These are phyloP conservation scores for Arion vulgaris DNA, from an alignment of 1,140 invertebrate species.

Conservation along the genomic window DNA sequence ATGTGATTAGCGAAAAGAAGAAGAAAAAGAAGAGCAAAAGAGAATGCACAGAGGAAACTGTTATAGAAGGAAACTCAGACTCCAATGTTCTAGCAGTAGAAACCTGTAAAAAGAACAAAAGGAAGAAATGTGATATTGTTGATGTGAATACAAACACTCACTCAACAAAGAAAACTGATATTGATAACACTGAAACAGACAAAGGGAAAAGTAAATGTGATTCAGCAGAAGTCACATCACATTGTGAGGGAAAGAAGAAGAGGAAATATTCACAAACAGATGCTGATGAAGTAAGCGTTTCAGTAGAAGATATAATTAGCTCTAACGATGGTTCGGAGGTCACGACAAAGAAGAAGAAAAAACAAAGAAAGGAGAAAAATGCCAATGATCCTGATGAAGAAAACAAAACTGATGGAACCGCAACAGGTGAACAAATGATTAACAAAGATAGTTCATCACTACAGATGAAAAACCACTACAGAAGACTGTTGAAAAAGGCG, in stretches of 20 bases:
- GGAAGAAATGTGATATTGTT: neutral
- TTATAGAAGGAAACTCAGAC: neutral
- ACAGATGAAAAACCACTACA: neutral
- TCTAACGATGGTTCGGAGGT: neutral
- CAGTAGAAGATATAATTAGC: neutral
- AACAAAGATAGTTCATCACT: neutral
- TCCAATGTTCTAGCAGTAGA: no score
- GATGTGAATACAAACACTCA: neutral
- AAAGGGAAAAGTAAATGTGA: neutral
- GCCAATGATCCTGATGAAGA: neutral
- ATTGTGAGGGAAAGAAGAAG: neutral
- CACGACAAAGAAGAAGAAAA: slow-evolving; percentile 5
- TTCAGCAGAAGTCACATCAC: neutral
- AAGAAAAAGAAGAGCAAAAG: slow-evolving; percentile 1
- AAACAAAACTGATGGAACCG: neutral
- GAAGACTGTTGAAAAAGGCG: neutral
- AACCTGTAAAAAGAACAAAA: neutral
- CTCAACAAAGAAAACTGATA: neutral
- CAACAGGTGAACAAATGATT: neutral
- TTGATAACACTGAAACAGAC: neutral
- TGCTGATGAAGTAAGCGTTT: neutral
- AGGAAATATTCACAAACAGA: neutral
- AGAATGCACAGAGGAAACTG: neutral
- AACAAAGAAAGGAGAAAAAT: neutral
- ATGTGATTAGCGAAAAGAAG: neutral